A percentile compares a stretch with the other conserved stretches of the same genome.
phyloP scores from a whole-genome alignment of 2,113 vertebrate genomes.

The Scolopax mira region DNA sequence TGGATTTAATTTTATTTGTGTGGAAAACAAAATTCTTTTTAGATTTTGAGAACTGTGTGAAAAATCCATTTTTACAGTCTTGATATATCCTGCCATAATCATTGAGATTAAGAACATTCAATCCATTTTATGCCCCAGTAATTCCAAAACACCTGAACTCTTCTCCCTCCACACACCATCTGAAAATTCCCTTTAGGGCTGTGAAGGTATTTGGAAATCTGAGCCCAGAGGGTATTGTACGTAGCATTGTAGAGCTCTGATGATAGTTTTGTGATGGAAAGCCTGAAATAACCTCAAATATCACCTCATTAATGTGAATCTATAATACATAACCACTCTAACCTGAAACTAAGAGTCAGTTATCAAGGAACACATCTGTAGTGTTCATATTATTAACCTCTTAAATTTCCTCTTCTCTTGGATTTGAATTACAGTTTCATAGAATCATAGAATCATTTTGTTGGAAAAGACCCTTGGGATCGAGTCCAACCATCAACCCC shows the following conservation, averaged over 20 bases:
- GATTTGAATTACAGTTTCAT: constrained; percentile 54
- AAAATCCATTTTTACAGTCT: neutral
- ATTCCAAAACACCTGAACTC: constrained; percentile 20
- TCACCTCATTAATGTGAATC: neutral
- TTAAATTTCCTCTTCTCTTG: constrained; percentile 53
- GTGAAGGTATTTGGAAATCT: constrained; percentile 9
- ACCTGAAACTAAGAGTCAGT: constrained; percentile 40
- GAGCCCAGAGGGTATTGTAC: neutral
- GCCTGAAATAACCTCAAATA: constrained; percentile 43
- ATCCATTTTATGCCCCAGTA: neutral
- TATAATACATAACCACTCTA: constrained; percentile 24
- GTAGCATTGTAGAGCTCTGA: neutral
- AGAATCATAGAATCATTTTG: too few species aligned
- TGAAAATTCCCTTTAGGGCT: constrained; percentile 2
- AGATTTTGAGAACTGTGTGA: neutral
- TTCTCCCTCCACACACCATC: neutral
- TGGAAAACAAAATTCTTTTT: neutral
- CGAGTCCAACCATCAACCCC: too few species aligned
- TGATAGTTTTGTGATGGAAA: constrained; percentile 12
- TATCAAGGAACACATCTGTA: constrained; percentile 41
- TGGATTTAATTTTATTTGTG: neutral
- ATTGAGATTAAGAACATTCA: neutral
- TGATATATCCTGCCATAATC: neutral
- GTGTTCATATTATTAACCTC: constrained; percentile 47
- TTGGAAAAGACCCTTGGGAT: too few species aligned